Base-by-base conservation (phyloP, 2,113 vertebrate genomes). In the Megaleporinus macrocephalus region DNA sequence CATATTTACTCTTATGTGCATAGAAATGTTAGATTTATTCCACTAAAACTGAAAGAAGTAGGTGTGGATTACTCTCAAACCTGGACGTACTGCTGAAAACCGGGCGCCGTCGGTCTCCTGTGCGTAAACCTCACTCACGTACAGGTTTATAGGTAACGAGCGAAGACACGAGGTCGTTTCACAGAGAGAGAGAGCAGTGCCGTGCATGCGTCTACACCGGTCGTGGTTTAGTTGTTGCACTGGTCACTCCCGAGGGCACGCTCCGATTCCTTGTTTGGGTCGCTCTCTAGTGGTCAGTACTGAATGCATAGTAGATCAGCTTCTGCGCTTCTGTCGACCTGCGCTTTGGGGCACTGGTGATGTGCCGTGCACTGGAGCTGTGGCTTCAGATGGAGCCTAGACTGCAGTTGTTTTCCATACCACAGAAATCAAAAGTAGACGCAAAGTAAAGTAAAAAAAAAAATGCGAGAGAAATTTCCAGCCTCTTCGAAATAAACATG, bases 281-380 rank as follows among this genome's bases (percentile, higher is more conserved):
- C 91, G 92, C 92, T 90, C 92, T 92, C 91, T 93, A 92, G 91
- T 84, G 93, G 91, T 30, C 88, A 68, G 59, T 65, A 33, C 57
- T n/a, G 18, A 36, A 41, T 22, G 73, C 68, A 63, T 16, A 79
- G 36, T 59, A 5, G 20, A 41, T 9, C 30, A 22, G n/a, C 10
- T 53, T 61, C 12, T 24, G 69, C 55, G 4, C 59, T 36, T 71
- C 4, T 10, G 11, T 18, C 27, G 36, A 36, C n/a, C n/a, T n/a
- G 53, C n/a, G 30, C 15, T 47, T 47, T 18, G 13, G 55, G 41
- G 55, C 33, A 61, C 0, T 24, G 47, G 29, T 18, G 65, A 14
- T 36, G n/a, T 22, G 12, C 49, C 49, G 10, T 16, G 15, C 16
- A 3, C 49, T 51, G 49, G 15, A 15, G 49, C 47, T 49, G 47